Evolutionary conservation across 2,113 vertebrate species (phyloP).

Genomic region (Lycocorax pyrrhopterus): DNA sequence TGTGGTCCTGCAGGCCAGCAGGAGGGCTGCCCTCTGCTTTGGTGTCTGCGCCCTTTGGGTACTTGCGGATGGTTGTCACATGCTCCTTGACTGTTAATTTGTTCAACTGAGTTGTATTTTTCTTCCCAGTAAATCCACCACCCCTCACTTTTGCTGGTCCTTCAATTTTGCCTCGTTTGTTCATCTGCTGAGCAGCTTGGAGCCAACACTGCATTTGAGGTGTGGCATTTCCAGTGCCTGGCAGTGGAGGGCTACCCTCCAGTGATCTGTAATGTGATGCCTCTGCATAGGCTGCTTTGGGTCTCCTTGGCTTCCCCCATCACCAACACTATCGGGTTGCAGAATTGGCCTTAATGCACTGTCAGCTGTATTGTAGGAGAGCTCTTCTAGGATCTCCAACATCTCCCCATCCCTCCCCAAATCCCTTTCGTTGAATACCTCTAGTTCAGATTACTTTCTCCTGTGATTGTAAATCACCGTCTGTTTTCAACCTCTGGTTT

Average conservation of each 20-base stretch:
- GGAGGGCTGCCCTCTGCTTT: neutral
- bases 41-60: neutral
- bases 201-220: neutral
- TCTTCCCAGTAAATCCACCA: neutral
- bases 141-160: neutral
- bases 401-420: neutral
- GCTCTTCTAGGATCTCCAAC: neutral
- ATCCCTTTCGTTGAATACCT: neutral
- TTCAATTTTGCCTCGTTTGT: neutral
- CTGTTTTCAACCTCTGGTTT: constrained; percentile 17
- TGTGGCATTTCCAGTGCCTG: neutral
- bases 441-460: neutral
- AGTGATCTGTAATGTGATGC: constrained; percentile 11
- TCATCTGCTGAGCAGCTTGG: neutral
- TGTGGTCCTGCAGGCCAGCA: neutral
- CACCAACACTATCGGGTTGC: neutral
- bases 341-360: neutral
- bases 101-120: neutral
- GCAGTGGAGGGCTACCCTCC: neutral
- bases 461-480: neutral
- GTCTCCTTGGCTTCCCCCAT: constrained; percentile 45
- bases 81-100: neutral
- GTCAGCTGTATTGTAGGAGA: neutral
- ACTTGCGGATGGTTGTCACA: accelerated
- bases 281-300: neutral